Evolutionary conservation across 2,888 invertebrate genomes (phyloP).

Genomic region (Nemotelus pantherinus): DNA sequence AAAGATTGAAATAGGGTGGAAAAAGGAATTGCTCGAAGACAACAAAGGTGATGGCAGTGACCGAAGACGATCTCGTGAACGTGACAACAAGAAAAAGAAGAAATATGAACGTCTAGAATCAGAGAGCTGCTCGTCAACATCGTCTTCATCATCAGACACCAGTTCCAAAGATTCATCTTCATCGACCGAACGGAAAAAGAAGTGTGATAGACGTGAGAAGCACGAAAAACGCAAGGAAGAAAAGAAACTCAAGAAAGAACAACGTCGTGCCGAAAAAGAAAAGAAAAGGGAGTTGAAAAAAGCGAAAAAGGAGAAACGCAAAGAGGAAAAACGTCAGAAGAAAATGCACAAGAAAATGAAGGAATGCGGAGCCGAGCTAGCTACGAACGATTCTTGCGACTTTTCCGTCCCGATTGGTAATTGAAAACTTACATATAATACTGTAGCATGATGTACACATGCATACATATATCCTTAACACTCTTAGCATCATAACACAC

Average conservation of each 20-base stretch:
- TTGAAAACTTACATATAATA: conserved; percentile 6
- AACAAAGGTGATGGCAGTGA: neutral
- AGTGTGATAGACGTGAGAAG: conserved; percentile 31
- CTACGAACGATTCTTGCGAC: conserved; percentile 19
- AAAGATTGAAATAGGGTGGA: conserved; percentile 49
- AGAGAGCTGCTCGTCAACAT: conserved; percentile 14
- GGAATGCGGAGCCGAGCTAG: conserved; percentile 34
- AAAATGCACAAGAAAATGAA: conserved; percentile 39
- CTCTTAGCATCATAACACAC: neutral
- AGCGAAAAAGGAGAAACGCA: conserved; percentile 46
- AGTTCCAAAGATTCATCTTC: conserved; percentile 5
- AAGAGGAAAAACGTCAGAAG: conserved; percentile 46
- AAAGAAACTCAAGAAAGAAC: conserved; percentile 46
- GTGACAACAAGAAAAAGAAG: conserved; percentile 32
- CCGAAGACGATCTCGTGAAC: conserved; percentile 4
- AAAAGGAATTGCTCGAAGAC: conserved; percentile 45
- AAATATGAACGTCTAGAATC: conserved; percentile 44
- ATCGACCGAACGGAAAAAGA: conserved; percentile 25
- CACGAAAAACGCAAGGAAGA: conserved; percentile 43
- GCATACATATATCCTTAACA: neutral
- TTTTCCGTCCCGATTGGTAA: conserved; percentile 48
- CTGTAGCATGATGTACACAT: neutral
- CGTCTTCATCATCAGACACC: neutral
- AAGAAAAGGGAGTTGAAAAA: conserved; percentile 47
- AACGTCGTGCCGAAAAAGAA: conserved; percentile 42